Evolutionary conservation across 2,797 vertebrate species (phyloP).

Genomic region (Gastrophryne carolinensis): DNA sequence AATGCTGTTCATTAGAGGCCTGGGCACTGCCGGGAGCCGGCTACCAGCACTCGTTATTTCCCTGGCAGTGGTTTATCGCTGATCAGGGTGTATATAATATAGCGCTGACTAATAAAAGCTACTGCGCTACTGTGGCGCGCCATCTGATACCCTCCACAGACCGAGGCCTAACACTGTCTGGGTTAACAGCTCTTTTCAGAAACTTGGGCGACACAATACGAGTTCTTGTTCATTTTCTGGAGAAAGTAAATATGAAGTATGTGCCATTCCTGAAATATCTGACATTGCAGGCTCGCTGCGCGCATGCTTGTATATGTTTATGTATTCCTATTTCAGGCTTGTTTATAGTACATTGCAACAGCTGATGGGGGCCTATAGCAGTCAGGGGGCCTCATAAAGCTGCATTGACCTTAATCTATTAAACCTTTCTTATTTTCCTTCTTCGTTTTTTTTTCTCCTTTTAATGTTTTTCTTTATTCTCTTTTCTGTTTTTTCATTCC

Average conservation of each 20-base stretch:
- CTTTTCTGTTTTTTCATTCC: too few species aligned
- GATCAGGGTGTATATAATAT: constrained; percentile 5
- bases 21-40: not conserved
- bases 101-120: too few species aligned
- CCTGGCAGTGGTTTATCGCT: not conserved
- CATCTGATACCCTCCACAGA: too few species aligned
- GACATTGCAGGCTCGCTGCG: not conserved
- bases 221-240: not conserved
- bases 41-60: not conserved
- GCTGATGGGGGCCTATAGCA: too few species aligned
- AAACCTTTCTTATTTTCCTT: too few species aligned
- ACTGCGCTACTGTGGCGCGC: too few species aligned
- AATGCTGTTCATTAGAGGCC: not conserved
- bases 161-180: too few species aligned
- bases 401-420: too few species aligned
- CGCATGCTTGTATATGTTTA: not conserved
- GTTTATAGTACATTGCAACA: not conserved
- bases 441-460: too few species aligned
- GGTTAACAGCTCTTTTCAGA: not conserved
- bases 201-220: not conserved
- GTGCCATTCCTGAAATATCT: not conserved
- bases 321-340: not conserved
- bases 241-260: not conserved
- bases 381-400: too few species aligned
- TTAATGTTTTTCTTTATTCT: too few species aligned